phyloP scores from a whole-genome alignment of 2,888 invertebrate genomes.

The Dyspetes luteomarginatus region DNA sequence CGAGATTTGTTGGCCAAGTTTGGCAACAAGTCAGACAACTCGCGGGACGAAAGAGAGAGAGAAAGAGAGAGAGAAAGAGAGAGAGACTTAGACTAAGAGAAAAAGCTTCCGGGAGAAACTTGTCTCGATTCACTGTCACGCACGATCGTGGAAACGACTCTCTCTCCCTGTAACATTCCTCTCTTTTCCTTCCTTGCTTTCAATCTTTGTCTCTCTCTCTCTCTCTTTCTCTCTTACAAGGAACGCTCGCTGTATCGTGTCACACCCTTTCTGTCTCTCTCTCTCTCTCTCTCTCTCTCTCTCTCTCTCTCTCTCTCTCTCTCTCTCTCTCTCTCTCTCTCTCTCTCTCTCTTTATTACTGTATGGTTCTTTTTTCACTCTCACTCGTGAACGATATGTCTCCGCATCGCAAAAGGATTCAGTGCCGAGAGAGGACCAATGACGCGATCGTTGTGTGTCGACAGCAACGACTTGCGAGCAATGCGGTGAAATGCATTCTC shows the following conservation, averaged over 20 bases:
- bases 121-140: constrained; percentile 66
- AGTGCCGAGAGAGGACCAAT: constrained; percentile 32
- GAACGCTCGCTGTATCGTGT: constrained; percentile 6
- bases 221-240: constrained; percentile 1
- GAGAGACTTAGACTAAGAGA: constrained; percentile 25
- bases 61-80: constrained; percentile 37
- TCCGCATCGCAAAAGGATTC: constrained; percentile 58
- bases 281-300: constrained; percentile 47
- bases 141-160: constrained; percentile 65
- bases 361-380: no score
- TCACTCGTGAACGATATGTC: constrained; percentile 36
- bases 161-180: constrained; percentile 54
- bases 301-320: constrained; percentile 34
- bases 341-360: constrained; percentile 12
- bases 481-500: constrained; percentile 36
- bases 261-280: constrained; percentile 18
- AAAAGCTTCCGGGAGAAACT: constrained; percentile 67
- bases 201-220: constrained; percentile 30
- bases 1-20: constrained; percentile 63
- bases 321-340: constrained; percentile 21
- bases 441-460: constrained; percentile 39
- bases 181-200: constrained; percentile 37
- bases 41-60: constrained; percentile 25
- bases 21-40: constrained; percentile 53
- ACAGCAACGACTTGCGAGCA: constrained; percentile 22